Base-by-base conservation (phyloP, 2,888 invertebrate species). In the Leucophenga maculata region DNA sequence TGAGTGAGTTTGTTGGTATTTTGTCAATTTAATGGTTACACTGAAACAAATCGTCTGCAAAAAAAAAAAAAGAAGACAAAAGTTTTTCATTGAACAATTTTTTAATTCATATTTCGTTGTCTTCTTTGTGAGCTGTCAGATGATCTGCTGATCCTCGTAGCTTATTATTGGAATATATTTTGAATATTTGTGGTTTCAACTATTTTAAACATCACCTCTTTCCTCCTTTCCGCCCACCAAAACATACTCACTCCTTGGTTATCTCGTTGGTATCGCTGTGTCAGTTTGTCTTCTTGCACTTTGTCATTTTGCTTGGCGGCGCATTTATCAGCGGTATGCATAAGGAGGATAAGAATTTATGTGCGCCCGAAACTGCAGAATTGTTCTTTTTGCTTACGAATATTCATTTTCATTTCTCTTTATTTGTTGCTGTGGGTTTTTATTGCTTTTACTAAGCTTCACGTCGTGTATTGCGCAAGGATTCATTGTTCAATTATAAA, bases 251-350 rank as follows among this genome's bases (percentile, higher is more conserved):
- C 13, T n/a, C 46, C 68, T 74, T 81, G 71, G 80, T 80, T 81
- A 81, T 80, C 80, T 73, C n/a, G n/a, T n/a, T n/a, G n/a, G 75
- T 72, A 75, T 77, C 50, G 74, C 76, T 76, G 78, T 81, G 82
- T 84, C 79, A 72, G 73, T 78, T 75, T 77, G 72, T 66, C 39
- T 73, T 68, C 83, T 79, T 83, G 79, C 82, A 82, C 78, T 85
- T 85, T 84, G 85, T 84, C 83, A 85, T 75, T 84, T 77, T 74
- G 76, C 78, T 78, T 77, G 79, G 75, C 79, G 79, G 75, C 79
- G 84, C 82, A 88, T 88, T 88, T 88, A 88, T 88, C 88, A 85
- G 80, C 79, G 80, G 80, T 83, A 83, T 85, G 85, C 85, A 85
- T 84, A 83, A 85, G 79, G 81, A 78, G 79, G 83, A 85, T 85